These are phyloP conservation scores for Meandrusa payeni DNA, from an alignment of 2,888 invertebrate species.

Conservation along the genomic window DNA sequence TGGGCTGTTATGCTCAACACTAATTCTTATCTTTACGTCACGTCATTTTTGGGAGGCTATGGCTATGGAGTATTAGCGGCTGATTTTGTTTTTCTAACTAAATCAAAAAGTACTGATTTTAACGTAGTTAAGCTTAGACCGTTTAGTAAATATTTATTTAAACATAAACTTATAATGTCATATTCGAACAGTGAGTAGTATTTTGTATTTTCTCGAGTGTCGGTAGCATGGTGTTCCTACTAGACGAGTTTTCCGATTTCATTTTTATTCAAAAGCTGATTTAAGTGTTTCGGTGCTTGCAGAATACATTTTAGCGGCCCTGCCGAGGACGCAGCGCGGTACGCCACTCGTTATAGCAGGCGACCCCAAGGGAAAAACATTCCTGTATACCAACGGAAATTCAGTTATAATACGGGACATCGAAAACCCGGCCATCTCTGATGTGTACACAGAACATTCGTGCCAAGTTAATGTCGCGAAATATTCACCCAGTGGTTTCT, in stretches of 20 bases:
- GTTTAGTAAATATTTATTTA: constrained; percentile 51
- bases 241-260: constrained; percentile 25
- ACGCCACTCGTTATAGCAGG: constrained; percentile 96
- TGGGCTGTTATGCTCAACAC: too few species aligned
- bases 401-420: constrained; percentile 98
- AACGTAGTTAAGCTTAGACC: constrained; percentile 44
- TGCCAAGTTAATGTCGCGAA: constrained; percentile 97
- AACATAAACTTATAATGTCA: constrained; percentile 61
- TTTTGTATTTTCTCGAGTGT: constrained; percentile 32
- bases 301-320: constrained; percentile 95
- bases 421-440: constrained; percentile 95
- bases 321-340: constrained; percentile 97
- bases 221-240: constrained; percentile 38
- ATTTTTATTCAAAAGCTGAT: constrained; percentile 24
- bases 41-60: constrained; percentile 59
- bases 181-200: constrained; percentile 73
- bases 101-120: constrained; percentile 60
- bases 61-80: constrained; percentile 64
- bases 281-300: constrained; percentile 43
- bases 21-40: constrained; percentile 51
- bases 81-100: constrained; percentile 64
- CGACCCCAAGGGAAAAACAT: constrained; percentile 98
- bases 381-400: constrained; percentile 98
- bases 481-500: constrained; percentile 98
- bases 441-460: constrained; percentile 98